phyloP scores from a whole-genome alignment of 2,113 vertebrate species.

The Mus musculus region DNA sequence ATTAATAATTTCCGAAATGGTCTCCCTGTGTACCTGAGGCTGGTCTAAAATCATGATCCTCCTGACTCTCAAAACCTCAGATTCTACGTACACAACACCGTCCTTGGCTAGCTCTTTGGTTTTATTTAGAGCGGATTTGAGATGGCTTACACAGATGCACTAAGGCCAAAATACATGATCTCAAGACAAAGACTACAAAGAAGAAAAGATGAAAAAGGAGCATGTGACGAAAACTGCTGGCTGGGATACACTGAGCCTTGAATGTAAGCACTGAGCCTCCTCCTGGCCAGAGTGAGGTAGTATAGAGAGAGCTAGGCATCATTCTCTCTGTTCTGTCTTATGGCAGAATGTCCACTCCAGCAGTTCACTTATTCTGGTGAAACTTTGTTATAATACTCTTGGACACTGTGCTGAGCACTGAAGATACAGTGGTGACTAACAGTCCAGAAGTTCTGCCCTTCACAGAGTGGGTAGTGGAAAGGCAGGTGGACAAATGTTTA shows the following conservation, averaged over 20 bases:
- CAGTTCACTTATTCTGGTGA: neutral
- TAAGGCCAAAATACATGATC: conserved; percentile 37
- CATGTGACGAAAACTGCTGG: neutral
- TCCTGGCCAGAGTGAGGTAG: neutral
- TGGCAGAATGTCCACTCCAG: neutral
- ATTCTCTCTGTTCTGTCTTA: neutral
- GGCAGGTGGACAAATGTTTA: neutral
- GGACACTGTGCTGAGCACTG: neutral
- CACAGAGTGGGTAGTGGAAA: neutral
- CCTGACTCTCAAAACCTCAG: neutral
- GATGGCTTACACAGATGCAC: conserved; percentile 1
- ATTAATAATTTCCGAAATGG: neutral
- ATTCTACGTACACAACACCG: no score
- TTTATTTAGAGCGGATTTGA: neutral
- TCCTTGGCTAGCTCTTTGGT: neutral
- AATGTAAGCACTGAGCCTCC: neutral
- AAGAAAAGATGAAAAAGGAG: neutral
- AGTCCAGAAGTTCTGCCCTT: neutral
- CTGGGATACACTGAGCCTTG: neutral
- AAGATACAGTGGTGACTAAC: neutral
- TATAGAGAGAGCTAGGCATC: neutral
- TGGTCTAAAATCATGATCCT: neutral
- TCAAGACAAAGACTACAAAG: conserved; percentile 38
- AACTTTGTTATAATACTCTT: neutral
- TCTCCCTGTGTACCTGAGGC: neutral